Conservation (phyloP, 2,113 vertebrate species). For the Microcebus tavaratra region DNA sequence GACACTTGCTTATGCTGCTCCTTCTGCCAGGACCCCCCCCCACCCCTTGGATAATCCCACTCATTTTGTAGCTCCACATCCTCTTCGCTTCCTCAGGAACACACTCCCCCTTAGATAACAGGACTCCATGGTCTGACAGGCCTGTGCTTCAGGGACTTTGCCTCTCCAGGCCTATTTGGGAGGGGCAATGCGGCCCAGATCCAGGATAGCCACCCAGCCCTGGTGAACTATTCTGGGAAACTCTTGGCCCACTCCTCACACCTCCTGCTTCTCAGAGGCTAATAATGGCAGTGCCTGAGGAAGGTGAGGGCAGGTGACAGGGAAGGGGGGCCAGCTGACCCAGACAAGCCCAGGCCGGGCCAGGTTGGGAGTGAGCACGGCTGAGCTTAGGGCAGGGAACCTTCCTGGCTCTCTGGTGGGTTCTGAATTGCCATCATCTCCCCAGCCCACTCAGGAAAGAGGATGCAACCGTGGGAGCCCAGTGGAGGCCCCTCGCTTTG, state of each 20-base stretch:
- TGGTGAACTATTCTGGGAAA: conserved; percentile 48
- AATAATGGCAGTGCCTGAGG: conserved; percentile 48
- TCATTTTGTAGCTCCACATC: background rate
- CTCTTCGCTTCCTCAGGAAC: background rate
- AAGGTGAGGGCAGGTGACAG: background rate
- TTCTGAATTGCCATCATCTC: background rate
- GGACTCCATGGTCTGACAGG: background rate
- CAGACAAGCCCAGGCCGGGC: background rate
- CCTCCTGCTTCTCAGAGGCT: conserved; percentile 36
- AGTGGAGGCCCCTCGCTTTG: background rate
- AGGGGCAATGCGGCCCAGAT: background rate
- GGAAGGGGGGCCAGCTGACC: background rate
- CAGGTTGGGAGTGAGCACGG: background rate
- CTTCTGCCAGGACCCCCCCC: background rate
- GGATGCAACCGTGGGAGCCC: background rate
- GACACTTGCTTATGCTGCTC: background rate
- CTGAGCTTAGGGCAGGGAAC: background rate
- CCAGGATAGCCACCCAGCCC: background rate
- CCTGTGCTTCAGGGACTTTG: background rate
- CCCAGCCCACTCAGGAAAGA: background rate
- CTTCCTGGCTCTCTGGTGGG: background rate
- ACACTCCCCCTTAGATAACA: background rate
- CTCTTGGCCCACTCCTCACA: background rate
- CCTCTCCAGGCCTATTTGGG: background rate
- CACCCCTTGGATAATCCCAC: background rate